Evolutionary conservation across 1,140 invertebrate species (phyloP), one percentile per base, ranked within the genome.

Genomic region (Drosophila pectinifera): DNA sequence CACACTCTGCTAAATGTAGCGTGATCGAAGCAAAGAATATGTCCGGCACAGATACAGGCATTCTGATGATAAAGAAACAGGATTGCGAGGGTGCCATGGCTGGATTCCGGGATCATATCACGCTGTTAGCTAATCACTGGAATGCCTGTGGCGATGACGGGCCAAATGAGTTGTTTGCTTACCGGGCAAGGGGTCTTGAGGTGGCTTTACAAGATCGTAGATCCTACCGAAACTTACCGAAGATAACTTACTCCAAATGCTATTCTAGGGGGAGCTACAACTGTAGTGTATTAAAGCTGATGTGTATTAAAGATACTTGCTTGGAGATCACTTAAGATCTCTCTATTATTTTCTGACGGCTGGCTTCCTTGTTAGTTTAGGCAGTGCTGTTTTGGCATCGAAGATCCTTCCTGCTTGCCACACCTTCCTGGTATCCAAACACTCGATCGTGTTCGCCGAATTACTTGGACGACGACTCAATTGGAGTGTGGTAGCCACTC

Each of bases 1-100:
- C 83, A 88, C 74, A 88, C 79, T 79, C 67, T 78, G 79, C 78
- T 62, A 86, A 86, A 86, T 86, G 74, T 82, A 79, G 83, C 83
- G 83, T 76, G 45, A 84, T 80, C 67, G 51, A 0, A 28, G 26
- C 13, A 10, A 4, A 49, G 18, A 34, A 68, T 81, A 39, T 63
- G 28, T 13, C 16, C 13, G 31, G 5, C 8, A n/a, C 20, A 46
- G 24, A 11, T 64, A 11, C 2, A n/a, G n/a, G 28, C 3, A 54
- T 22, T 54, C 3, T 5, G 6, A 1, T 6, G 41, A 58, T 54
- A 57, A 13, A 28, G 2, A 1, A 26, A 11, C 58, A 22, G 16
- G 62, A 39, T 55, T 58, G 18, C 38, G 39, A 39, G 67, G 67
- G 48, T 54, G 34, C 10, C 20, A 39, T 36, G 20, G 26, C 59